Base-by-base conservation (phyloP, 2,113 vertebrate species). In the Spizaetus ornatus region DNA sequence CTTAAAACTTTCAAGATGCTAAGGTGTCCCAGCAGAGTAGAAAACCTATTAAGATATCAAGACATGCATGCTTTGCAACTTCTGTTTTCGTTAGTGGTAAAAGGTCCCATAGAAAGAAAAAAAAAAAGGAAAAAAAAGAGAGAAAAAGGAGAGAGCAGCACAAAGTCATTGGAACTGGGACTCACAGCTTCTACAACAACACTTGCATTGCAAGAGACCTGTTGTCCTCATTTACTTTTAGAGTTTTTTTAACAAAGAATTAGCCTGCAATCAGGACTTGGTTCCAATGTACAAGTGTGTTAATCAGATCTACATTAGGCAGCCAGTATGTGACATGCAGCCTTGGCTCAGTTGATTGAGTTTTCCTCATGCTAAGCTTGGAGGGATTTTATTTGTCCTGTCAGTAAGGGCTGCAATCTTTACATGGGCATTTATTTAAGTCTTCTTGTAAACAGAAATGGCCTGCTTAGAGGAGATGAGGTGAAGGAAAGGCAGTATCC, bases 21-120 rank as follows among this genome's bases (percentile, higher is more conserved):
- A 88, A 81, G 91, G 79, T 95, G 93, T 97, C 97, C 95, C 97
- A 34, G 55, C 62, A 95, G 97, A 97, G 70, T 88, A 96, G 95
- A 97, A 98, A 97, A 95, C 93, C 97, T 97, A 97, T 98, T 98
- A 98, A 98, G 96, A 86, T 94, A 98, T 95, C 96, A 94, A 97
- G 97, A 97, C 94, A 92, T 86, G 94, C n/a, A 72, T 95, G 91
- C 77, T 97, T 97, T 92, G 97, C 96, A 98, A 92, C 96, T 98
- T 98, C 96, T 96, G 89, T 93, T 98, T 98, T 97, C 34, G 36
- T 94, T 97, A 97, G 87, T 91, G 84, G 93, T 90, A 97, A 96
- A 98, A 96, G 85, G 62, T 73, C 88, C 65, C 34, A 59, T 17
- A 88, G 82, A 71, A 94, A 74, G 10, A 40, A 83, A 13, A 22